Evolutionary conservation across 2,888 invertebrate species (phyloP).

Genomic region (Luperina nickerlii): DNA sequence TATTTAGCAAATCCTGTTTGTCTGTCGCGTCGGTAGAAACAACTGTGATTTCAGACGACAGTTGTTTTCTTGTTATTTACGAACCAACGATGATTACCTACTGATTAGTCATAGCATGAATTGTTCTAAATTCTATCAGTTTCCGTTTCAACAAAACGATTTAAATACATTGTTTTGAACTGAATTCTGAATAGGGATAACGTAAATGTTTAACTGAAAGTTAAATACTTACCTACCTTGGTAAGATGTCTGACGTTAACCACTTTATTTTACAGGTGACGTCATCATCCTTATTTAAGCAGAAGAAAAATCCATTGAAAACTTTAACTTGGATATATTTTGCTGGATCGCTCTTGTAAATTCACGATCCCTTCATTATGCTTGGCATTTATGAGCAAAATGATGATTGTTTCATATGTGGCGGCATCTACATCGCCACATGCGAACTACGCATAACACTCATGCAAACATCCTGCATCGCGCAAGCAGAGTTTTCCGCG

Average conservation of each 20-base stretch:
- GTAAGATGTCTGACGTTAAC: neutral
- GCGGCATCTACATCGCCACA: no score
- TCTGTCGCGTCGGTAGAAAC: neutral
- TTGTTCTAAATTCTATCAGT: neutral
- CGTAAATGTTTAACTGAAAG: neutral
- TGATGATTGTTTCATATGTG: neutral
- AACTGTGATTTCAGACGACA: neutral
- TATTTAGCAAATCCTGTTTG: slow-evolving; percentile 1
- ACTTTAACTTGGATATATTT: neutral
- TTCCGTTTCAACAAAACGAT: neutral
- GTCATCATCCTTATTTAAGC: neutral
- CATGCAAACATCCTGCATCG: no score
- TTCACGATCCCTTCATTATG: neutral
- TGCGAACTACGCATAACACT: no score
- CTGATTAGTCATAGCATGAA: slow-evolving; percentile 6
- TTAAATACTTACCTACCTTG: no score
- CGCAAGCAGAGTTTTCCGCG: no score
- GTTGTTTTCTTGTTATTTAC: slow-evolving; percentile 9
- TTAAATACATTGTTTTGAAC: neutral
- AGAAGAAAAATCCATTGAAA: neutral
- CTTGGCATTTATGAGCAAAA: neutral
- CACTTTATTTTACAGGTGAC: neutral
- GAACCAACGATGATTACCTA: slow-evolving; percentile 5
- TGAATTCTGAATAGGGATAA: neutral
- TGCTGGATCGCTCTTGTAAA: neutral